These are phyloP conservation scores for Poliocrania exsul DNA, from an alignment of 2,797 vertebrate species.

Conservation along the genomic window DNA sequence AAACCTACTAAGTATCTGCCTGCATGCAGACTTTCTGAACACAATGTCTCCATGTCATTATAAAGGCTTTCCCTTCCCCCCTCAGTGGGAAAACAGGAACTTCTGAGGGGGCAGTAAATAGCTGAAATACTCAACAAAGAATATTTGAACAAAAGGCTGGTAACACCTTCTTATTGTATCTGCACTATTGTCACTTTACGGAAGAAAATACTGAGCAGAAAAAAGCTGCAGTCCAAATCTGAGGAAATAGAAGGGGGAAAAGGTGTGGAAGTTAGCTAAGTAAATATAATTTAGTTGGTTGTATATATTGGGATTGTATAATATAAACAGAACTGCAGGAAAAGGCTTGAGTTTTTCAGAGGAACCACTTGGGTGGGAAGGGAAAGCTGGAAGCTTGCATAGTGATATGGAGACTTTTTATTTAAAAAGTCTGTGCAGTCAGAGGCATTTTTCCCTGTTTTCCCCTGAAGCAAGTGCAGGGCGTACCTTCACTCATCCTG, in stretches of 20 bases:
- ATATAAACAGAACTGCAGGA: slow-evolving; percentile 21
- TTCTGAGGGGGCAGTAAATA: neutral
- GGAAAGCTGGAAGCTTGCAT: neutral
- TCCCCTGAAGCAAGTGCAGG: neutral
- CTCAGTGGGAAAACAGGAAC: slow-evolving; percentile 52
- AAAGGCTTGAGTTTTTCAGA: neutral
- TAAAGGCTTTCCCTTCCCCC: neutral
- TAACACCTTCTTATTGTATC: slow-evolving; percentile 32
- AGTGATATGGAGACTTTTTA: neutral
- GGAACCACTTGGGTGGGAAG: neutral
- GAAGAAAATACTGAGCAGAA: neutral
- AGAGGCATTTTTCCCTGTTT: neutral
- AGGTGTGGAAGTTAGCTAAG: slow-evolving; percentile 32
- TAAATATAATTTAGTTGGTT: slow-evolving; percentile 17
- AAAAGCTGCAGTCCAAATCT: neutral
- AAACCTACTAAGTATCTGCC: neutral
- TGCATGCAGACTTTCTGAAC: neutral
- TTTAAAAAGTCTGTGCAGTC: neutral
- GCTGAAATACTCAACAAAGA: slow-evolving; percentile 29
- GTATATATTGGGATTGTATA: neutral
- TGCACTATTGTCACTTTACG: neutral
- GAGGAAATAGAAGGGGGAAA: slow-evolving; percentile 20
- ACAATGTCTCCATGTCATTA: neutral
- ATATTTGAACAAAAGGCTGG: neutral
- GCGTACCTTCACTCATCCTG: neutral